Conservation (phyloP, 2,888 invertebrate genomes). For the Drosophila pseudotakahashii region DNA sequence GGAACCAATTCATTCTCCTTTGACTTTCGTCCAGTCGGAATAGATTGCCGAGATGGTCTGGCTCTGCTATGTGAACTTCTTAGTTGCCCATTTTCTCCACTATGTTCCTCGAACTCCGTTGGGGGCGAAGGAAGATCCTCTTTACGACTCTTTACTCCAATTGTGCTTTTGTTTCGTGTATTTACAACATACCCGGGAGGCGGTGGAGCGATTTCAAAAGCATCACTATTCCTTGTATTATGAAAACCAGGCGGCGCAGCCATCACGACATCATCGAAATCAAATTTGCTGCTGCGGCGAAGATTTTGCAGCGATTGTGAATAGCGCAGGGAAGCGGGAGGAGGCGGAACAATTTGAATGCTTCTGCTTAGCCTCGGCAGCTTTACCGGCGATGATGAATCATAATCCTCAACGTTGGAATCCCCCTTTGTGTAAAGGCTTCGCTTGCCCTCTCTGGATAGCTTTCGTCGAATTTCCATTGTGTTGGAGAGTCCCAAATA, state of each 20-base stretch:
- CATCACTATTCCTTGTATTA: not conserved
- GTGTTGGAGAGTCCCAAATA: constrained; percentile 26
- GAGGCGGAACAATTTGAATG: constrained; percentile 36
- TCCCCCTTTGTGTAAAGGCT: constrained; percentile 40
- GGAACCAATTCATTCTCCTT: not conserved
- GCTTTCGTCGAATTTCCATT: constrained; percentile 4
- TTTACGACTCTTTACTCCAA: not conserved
- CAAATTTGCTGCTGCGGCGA: not conserved
- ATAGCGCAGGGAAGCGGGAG: constrained; percentile 32
- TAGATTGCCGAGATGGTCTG: not conserved
- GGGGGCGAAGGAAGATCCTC: not conserved
- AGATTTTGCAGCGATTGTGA: constrained; percentile 20
- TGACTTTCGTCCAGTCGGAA: not conserved
- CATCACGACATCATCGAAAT: not conserved
- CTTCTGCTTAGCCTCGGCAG: constrained; percentile 6
- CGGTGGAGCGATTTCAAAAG: constrained; percentile 1
- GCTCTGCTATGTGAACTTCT: not conserved
- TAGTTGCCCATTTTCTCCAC: not conserved
- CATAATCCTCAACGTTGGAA: constrained; percentile 6
- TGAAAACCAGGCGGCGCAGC: constrained; percentile 1
- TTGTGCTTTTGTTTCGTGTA: not conserved
- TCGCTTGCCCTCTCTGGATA: constrained; percentile 13
- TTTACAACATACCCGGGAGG: constrained; percentile 7
- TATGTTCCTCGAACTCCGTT: not conserved
- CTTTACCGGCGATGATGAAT: constrained; percentile 21